Base-by-base conservation (phyloP, 2,113 vertebrate genomes). In the Fulmarus glacialis region DNA sequence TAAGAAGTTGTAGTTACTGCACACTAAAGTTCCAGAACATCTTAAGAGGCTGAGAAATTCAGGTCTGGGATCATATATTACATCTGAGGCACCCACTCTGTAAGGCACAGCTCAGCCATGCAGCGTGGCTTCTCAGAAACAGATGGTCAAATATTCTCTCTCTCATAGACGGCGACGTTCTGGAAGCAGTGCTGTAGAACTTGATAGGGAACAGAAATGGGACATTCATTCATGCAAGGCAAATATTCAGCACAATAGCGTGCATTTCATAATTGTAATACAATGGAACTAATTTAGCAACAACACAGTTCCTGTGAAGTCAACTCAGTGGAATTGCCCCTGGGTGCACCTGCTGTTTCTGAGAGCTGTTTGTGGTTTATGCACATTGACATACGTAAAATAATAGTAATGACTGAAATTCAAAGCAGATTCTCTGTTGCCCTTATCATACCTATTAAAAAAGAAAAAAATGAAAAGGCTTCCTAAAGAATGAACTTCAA, bases 401-500 rank as follows among this genome's bases (percentile, higher is more conserved):
- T 70, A 90, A 72, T 15, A 93, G 40, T 19, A 82, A 87, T 53
- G 40, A 64, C 48, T 87, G 66, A 84, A 92, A 91, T 87, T 83
- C 64, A 78, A 93, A 91, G 60, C 22, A 75, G 43, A 79, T 93
- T 94, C n/a, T 77, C 47, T 82, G 32, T 72, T 95, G 68, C 34
- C 60, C 34, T 95, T 89, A 77, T 50, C 29, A 42, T 21, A 72
- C 66, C 36, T 75, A 71, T n/a, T 89, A 26, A 86, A 82, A 86
- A 60, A 36, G 1, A 21, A 59, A 53, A 38, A 43, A 84, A 59
- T 1, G 1, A 66, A 95, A 91, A 87, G n/a, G 15, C 56, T 89
- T 94, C 52, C 40, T 81, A 87, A 84, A 92, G 64, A 89, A 83
- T 88, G 67, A 81, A 81, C 32, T 81, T 90, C 67, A 78, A 92